Conservation (phyloP, 2,888 invertebrate species). For the Phasia obesa region DNA sequence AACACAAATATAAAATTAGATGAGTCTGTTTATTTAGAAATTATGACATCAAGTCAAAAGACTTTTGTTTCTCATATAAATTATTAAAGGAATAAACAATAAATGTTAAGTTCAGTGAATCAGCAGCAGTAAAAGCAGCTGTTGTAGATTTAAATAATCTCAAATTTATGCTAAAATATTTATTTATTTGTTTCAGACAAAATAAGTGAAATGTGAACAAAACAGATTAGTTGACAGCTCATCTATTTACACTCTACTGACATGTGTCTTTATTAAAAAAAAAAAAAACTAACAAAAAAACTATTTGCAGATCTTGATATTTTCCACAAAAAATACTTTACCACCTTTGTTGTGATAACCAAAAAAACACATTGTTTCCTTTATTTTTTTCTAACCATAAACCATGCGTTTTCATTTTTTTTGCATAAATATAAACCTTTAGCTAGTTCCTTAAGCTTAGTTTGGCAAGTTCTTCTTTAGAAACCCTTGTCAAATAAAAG, state of each 20-base stretch:
- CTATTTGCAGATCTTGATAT: conserved; percentile 51
- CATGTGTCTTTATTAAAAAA: conserved; percentile 62
- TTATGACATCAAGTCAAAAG: conserved; percentile 57
- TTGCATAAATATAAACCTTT: conserved; percentile 43
- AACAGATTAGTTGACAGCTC: conserved; percentile 71
- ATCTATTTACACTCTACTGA: conserved; percentile 70
- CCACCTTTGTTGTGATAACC: conserved; percentile 43
- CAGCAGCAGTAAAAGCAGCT: conserved; percentile 50
- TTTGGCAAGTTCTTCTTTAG: neutral
- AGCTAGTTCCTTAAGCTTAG: conserved; percentile 46
- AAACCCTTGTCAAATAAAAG: conserved; percentile 66
- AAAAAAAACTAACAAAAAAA: conserved; percentile 12
- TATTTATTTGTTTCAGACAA: conserved; percentile 22
- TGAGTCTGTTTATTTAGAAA: conserved; percentile 28
- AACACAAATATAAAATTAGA: neutral
- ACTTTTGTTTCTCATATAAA: conserved; percentile 19
- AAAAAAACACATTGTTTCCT: conserved; percentile 52
- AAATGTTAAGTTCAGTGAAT: conserved; percentile 32
- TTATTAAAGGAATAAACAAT: neutral
- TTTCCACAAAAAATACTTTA: conserved; percentile 7
- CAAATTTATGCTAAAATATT: conserved; percentile 63
- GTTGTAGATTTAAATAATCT: conserved; percentile 10
- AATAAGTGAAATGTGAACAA: conserved; percentile 61
- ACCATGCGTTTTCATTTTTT: conserved; percentile 4
- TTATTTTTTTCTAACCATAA: conserved; percentile 61